Evolutionary conservation across 2,113 vertebrate genomes (phyloP).

Genomic region (Hoplias malabaricus): DNA sequence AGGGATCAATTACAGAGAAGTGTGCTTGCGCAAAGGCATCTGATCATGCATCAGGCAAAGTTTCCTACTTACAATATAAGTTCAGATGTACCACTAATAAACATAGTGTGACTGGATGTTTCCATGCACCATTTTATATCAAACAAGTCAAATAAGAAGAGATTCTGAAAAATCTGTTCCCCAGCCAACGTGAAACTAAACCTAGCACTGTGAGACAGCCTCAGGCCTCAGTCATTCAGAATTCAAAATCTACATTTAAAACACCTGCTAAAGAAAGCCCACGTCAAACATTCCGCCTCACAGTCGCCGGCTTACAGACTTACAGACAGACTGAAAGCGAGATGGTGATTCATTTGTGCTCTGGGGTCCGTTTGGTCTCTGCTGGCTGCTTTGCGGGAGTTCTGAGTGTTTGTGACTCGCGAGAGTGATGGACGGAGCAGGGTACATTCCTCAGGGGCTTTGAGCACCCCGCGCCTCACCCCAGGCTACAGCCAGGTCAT

Average conservation of each 20-base stretch:
- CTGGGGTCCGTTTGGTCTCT: neutral
- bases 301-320: neutral
- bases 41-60: too few species aligned
- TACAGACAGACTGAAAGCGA: neutral
- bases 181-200: neutral
- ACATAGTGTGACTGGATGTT: too few species aligned
- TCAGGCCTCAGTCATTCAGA: neutral
- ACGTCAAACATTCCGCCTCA: neutral
- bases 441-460: conserved; percentile 8
- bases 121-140: too few species aligned
- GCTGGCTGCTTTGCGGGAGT: neutral
- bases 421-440: neutral
- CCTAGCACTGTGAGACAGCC: neutral
- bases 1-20: too few species aligned
- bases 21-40: too few species aligned
- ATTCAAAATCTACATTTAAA: neutral
- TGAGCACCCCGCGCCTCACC: conserved; percentile 1
- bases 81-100: too few species aligned
- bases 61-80: too few species aligned
- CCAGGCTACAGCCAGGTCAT: conserved; percentile 6
- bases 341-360: neutral
- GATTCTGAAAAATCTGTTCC: too few species aligned
- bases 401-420: neutral
- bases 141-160: too few species aligned
- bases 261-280: neutral